Evolutionary conservation across 1,140 invertebrate genomes (phyloP).

Genomic region (Plodia interpunctella): DNA sequence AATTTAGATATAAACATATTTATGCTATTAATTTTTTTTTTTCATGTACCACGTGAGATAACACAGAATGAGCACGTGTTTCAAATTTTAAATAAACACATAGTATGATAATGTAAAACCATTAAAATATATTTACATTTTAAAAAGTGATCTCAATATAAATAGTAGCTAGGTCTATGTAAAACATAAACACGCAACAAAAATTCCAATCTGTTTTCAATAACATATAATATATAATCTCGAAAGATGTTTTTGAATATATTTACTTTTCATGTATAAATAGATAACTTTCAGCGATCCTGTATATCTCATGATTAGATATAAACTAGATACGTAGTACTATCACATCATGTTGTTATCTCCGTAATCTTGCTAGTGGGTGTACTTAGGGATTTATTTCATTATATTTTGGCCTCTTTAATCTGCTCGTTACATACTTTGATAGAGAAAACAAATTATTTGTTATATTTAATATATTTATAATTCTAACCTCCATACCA

Average conservation of each 20-base stretch:
- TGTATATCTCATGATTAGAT: constrained; percentile 1
- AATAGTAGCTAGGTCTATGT: too few relatives aligned
- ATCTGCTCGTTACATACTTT: neutral
- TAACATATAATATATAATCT: neutral
- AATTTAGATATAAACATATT: neutral
- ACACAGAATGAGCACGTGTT: too few relatives aligned
- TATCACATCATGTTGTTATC: constrained; percentile 5
- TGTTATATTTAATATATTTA: neutral
- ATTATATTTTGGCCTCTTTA: constrained; percentile 4
- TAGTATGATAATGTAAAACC: too few relatives aligned
- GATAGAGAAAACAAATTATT: neutral
- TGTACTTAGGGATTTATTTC: neutral
- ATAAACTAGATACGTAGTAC: constrained; percentile 4
- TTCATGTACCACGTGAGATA: too few relatives aligned
- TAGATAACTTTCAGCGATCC: neutral
- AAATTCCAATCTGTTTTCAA: too few relatives aligned
- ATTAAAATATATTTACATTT: neutral
- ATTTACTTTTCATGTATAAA: neutral
- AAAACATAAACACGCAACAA: too few relatives aligned
- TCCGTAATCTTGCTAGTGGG: neutral
- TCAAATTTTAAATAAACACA: too few relatives aligned
- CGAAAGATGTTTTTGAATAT: neutral
- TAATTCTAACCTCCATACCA: neutral
- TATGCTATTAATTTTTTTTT: too few relatives aligned
- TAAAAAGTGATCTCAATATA: too few relatives aligned